A percentile compares a stretch with the other conserved stretches of the same genome.
Evolutionary conservation across 2,113 vertebrate genomes (phyloP).

Genomic region (Protobothrops mucrosquamatus): DNA sequence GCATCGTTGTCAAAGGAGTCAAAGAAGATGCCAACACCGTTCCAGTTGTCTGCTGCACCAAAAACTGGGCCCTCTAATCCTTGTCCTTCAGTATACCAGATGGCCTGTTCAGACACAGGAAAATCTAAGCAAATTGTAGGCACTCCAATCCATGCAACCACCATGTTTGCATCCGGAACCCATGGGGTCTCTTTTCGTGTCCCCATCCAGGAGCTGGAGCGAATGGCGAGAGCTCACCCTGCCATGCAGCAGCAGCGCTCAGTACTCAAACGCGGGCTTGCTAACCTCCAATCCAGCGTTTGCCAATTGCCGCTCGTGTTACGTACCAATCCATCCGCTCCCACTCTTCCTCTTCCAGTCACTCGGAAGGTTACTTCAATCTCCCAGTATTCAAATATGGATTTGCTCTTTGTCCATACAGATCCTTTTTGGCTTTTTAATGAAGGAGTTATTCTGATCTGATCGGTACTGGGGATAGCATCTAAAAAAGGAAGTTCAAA

Average conservation of each 20-base stretch:
- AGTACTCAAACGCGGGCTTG: background rate
- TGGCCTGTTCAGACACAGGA: slow-evolving; percentile 69
- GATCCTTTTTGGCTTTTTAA: slow-evolving; percentile 91
- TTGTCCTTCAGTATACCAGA: slow-evolving; percentile 89
- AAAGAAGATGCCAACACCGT: slow-evolving; percentile 93
- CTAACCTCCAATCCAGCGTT: background rate
- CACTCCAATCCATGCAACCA: background rate
- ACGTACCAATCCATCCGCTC: slow-evolving; percentile 92
- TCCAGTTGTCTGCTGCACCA: slow-evolving; percentile 90
- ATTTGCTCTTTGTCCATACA: slow-evolving; percentile 87
- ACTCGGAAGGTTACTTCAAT: slow-evolving; percentile 92
- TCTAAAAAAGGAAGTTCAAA: slow-evolving; percentile 67
- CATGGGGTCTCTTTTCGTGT: background rate
- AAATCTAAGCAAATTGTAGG: background rate
- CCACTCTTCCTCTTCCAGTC: slow-evolving; percentile 89
- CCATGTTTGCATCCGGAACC: background rate
- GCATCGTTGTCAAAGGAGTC: slow-evolving; percentile 99
- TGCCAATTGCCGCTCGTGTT: background rate
- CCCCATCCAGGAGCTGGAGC: background rate
- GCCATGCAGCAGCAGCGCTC: background rate
- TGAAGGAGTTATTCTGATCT: slow-evolving; percentile 92
- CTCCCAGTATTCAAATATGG: slow-evolving; percentile 88
- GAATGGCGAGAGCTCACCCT: background rate
- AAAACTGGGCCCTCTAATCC: slow-evolving; percentile 94
- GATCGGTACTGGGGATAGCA: slow-evolving; percentile 93